Conservation (phyloP, 2,113 vertebrate species). For the Brienomyrus longianalis region DNA sequence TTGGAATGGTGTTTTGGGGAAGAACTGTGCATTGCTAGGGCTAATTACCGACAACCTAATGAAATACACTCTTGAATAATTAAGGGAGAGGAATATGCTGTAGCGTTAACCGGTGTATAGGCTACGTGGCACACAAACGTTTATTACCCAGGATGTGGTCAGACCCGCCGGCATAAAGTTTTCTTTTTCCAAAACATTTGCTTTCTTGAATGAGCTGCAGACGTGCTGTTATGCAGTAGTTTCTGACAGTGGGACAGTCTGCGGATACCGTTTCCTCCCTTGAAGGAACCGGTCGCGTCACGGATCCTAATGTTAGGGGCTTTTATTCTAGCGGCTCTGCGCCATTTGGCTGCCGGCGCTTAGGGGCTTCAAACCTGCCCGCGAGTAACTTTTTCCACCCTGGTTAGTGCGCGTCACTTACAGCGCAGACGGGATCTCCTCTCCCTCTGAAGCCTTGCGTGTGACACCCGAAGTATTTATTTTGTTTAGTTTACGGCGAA, state of each 20-base stretch:
- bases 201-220: background rate
- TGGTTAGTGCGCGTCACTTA: background rate
- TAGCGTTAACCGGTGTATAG: background rate
- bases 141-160: background rate
- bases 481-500: background rate
- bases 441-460: too few relatives aligned
- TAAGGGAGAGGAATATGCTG: background rate
- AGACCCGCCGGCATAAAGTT: background rate
- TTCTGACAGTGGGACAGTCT: background rate
- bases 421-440: background rate
- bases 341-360: background rate
- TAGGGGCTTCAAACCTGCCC: background rate
- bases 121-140: background rate
- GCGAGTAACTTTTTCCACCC: slow-evolving; percentile 1
- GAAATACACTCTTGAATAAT: background rate
- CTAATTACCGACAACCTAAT: background rate
- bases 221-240: background rate
- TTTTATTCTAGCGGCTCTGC: background rate
- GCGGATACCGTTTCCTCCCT: background rate
- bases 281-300: background rate
- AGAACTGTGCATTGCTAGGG: background rate
- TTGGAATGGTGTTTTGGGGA: background rate
- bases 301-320: background rate
- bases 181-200: background rate
- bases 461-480: background rate